Base-by-base conservation (phyloP, 1,140 invertebrate genomes). In the Cherax quadricarinatus region DNA sequence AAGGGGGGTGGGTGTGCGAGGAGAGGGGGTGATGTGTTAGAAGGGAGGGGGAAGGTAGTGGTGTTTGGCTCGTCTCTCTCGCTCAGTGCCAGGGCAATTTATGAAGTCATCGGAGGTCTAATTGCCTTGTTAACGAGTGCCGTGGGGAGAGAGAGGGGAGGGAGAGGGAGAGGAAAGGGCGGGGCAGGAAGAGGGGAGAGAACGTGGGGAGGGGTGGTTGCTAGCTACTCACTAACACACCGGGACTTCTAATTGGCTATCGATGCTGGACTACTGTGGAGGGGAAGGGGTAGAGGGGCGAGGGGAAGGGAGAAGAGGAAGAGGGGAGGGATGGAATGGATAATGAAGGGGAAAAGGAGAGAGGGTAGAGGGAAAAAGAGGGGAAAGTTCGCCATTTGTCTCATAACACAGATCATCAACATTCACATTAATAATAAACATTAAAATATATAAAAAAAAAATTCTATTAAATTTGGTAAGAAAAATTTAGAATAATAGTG, bases 401-500 rank as follows among this genome's bases (percentile, higher is more conserved):
- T 41, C 30, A 41, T 91, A 86, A 93, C 93, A 84, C 86, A 93
- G 93, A 92, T 94, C 30, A 41, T 41, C 0, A 41, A 41, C 30
- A 41, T 41, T 41, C 30, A 41, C 30, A 41, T 41, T 41, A 41
- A 41, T 41, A 2, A 41, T 41, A 41, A 41, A 41, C 30, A 41
- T 41, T 41, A 41, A 41, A 41, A 41, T 41, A 41, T 2, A 41
- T 41, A 1, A 41, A 41, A 41, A 41, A n/a, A n/a, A n/a, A n/a
- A n/a, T n/a, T n/a, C n/a, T n/a, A n/a, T n/a, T n/a, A n/a, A n/a
- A n/a, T n/a, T n/a, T n/a, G n/a, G n/a, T n/a, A n/a, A n/a, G n/a
- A n/a, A n/a, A n/a, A n/a, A n/a, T n/a, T n/a, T n/a, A n/a, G n/a
- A n/a, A n/a, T n/a, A n/a, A n/a, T n/a, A n/a, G n/a, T n/a, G n/a